Base-by-base conservation (phyloP, 2,888 invertebrate genomes). In the Hydropsyche betteni region DNA sequence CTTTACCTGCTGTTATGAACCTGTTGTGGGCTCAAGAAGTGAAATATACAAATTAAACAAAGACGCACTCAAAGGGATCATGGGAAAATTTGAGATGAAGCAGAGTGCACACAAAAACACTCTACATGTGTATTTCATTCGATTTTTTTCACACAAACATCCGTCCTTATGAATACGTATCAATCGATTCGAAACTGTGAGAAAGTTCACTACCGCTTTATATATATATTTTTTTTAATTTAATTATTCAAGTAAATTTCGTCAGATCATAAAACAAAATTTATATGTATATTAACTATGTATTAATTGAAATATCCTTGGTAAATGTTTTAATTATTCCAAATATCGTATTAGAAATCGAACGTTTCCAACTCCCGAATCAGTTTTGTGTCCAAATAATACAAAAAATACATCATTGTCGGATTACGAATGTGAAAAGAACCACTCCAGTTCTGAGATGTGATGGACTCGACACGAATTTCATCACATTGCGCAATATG, bases 1-100 rank as follows among this genome's bases (percentile, higher is more conserved):
- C 50, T 72, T 72, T 76, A 76, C 78, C 76, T 76, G 76, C 78
- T 69, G 75, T 50, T 69, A 69, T 75, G 76, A 76, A 78, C 78
- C 78, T 78, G 78, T 78, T 76, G 75, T 68, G 69, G 68, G 53
- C 74, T 14, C 53, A 36, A 70, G 38, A 53, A 72, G 74, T 58
- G 69, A 72, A 51, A 74, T 71, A 71, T 61, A 75, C 52, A 74
- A 78, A 76, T 68, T 75, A 76, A 76, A 78, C 76, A 70, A 78
- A 75, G 74, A 75, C 61, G 69, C 52, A 68, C 74, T 68, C 76
- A 75, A 76, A 75, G 76, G 78, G 78, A 76, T 75, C 78, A 76
- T 78, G 78, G 78, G 76, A 78, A 78, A 75, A 72, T 74, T 58
- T 14, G 68, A 75, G 73, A 71, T 58, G 68, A 58, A 68, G 34